Percentiles rank a stretch among this genome's conserved stretches.
phyloP scores from a whole-genome alignment of 2,888 invertebrate genomes.

The Aphodius granarius region DNA sequence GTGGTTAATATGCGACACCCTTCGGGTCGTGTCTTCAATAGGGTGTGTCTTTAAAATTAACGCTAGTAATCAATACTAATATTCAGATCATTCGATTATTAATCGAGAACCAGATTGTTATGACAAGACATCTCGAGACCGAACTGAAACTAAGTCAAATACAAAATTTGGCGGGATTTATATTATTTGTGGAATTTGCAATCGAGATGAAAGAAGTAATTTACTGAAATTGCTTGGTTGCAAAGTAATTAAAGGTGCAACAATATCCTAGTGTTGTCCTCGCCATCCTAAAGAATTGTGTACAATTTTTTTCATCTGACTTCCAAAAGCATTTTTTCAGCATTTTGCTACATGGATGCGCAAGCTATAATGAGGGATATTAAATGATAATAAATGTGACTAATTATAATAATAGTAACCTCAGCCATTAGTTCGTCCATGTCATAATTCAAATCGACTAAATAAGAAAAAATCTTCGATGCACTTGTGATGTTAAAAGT shows the following conservation, averaged over 20 bases:
- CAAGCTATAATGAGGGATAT: conserved; percentile 27
- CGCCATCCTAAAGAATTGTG: conserved; percentile 53
- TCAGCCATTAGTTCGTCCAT: conserved; percentile 21
- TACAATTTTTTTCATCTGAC: conserved; percentile 53
- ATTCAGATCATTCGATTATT: too few relatives aligned
- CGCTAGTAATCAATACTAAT: too few relatives aligned
- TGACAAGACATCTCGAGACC: too few relatives aligned
- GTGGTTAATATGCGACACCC: too few relatives aligned
- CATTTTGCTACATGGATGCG: conserved; percentile 33
- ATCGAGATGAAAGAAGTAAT: not conserved
- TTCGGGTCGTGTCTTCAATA: too few relatives aligned
- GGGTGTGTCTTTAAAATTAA: too few relatives aligned
- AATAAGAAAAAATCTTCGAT: conserved; percentile 6
- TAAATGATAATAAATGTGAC: not conserved
- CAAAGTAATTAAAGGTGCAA: conserved; percentile 60
- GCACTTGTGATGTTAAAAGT: conserved; percentile 16
- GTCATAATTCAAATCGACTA: conserved; percentile 13
- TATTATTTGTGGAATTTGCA: not conserved
- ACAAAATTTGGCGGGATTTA: not conserved
- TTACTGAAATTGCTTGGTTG: conserved; percentile 23
- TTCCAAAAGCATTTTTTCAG: conserved; percentile 54
- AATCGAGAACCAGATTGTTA: too few relatives aligned
- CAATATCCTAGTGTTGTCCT: conserved; percentile 59
- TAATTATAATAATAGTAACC: conserved; percentile 13
- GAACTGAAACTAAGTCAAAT: too few relatives aligned